Conservation (phyloP, 2,113 vertebrate genomes). For the Siniperca chuatsi region DNA sequence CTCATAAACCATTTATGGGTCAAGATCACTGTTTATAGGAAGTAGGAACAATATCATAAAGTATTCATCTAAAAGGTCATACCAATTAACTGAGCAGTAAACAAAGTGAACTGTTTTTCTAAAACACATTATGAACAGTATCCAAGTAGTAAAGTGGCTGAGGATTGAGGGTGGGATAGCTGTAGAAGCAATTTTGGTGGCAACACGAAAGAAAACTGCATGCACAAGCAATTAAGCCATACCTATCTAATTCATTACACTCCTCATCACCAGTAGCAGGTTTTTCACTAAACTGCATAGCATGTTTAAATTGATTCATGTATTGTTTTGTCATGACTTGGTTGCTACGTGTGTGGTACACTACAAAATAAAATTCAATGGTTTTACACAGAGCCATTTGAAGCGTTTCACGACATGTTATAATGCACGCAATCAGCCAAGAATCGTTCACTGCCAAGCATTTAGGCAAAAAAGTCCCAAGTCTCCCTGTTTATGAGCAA, state of each 20-base stretch:
- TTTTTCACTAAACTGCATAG: not conserved
- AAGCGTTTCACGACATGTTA: constrained; percentile 38
- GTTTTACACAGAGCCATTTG: constrained; percentile 38
- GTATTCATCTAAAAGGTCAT: constrained; percentile 44
- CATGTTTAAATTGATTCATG: constrained; percentile 10
- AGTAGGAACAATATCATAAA: constrained; percentile 48
- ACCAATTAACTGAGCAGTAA: constrained; percentile 44
- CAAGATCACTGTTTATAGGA: constrained; percentile 30
- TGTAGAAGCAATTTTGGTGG: constrained; percentile 41
- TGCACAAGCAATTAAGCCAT: constrained; percentile 21
- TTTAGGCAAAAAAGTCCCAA: constrained; percentile 24
- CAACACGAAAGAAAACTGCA: constrained; percentile 33
- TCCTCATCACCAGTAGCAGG: constrained; percentile 8
- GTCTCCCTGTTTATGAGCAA: constrained; percentile 49
- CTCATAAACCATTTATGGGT: constrained; percentile 27
- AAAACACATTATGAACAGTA: constrained; percentile 31
- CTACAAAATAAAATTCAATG: constrained; percentile 34
- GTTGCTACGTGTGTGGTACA: constrained; percentile 31
- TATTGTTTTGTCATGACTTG: constrained; percentile 34
- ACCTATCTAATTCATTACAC: constrained; percentile 39
- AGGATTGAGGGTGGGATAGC: constrained; percentile 48
- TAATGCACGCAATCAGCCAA: constrained; percentile 51
- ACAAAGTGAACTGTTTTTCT: constrained; percentile 26
- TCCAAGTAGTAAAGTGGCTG: constrained; percentile 23
- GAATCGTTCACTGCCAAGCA: constrained; percentile 21